Evolutionary conservation across 2,797 vertebrate genomes (phyloP).

Genomic region (Diplodus sargus): DNA sequence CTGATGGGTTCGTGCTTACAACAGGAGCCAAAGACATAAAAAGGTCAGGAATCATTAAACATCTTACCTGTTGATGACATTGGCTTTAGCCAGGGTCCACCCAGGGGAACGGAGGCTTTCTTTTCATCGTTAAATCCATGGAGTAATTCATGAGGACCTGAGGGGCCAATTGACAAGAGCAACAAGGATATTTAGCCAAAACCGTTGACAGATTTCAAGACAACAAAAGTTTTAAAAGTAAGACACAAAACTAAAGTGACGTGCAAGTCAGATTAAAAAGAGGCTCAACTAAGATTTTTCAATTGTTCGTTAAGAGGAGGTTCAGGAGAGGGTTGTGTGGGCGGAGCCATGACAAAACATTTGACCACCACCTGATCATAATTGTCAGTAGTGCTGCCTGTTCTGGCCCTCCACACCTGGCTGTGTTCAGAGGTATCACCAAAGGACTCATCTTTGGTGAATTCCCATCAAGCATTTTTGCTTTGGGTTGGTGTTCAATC

Average conservation of each 20-base stretch:
- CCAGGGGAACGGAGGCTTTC: slow-evolving; percentile 4
- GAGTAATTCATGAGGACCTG: slow-evolving; percentile 39
- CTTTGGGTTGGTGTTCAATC: no score
- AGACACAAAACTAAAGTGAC: not conserved
- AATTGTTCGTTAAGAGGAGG: not conserved
- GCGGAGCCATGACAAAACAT: slow-evolving; percentile 29
- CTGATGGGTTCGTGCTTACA: not conserved
- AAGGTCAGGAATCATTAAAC: not conserved
- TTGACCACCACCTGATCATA: slow-evolving; percentile 46
- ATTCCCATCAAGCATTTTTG: not conserved
- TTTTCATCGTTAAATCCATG: slow-evolving; percentile 47
- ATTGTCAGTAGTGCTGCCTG: slow-evolving; percentile 33
- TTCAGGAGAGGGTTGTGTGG: not conserved
- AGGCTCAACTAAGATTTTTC: not conserved
- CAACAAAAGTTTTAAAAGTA: not conserved
- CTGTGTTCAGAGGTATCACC: not conserved
- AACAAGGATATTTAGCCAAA: slow-evolving; percentile 17
- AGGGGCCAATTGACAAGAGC: slow-evolving; percentile 13
- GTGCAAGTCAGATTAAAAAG: not conserved
- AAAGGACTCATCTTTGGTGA: not conserved
- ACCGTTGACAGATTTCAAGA: not conserved
- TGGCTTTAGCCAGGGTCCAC: slow-evolving; percentile 63
- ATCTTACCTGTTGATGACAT: slow-evolving; percentile 53
- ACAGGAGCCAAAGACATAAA: not conserved
- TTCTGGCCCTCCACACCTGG: slow-evolving; percentile 38